Percentiles rank a stretch among this genome's conserved stretches.
Conservation (phyloP, 2,888 invertebrate species). For the Apeira syringaria region DNA sequence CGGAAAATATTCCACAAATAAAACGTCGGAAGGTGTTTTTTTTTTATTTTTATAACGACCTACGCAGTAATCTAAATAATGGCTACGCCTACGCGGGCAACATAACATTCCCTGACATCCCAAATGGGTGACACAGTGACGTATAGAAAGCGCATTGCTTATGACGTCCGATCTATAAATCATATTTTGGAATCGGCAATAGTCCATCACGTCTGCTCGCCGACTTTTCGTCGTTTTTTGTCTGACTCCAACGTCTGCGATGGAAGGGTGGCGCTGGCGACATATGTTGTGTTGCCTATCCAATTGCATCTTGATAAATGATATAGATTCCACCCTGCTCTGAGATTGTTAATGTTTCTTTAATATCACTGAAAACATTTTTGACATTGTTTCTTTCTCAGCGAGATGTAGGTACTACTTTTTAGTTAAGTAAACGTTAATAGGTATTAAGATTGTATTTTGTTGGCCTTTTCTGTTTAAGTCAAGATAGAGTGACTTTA, state of each 20-base stretch:
- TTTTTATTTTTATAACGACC: too few relatives aligned
- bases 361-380: too few relatives aligned
- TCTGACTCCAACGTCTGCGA: slow-evolving; percentile 68
- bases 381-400: too few relatives aligned
- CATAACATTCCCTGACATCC: slow-evolving; percentile 12
- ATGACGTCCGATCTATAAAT: slow-evolving; percentile 80
- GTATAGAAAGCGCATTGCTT: slow-evolving; percentile 78
- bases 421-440: too few relatives aligned
- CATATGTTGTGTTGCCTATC: slow-evolving; percentile 52
- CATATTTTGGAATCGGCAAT: slow-evolving; percentile 71
- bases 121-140: slow-evolving; percentile 61
- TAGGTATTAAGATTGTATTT: too few relatives aligned
- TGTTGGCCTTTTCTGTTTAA: too few relatives aligned
- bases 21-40: too few relatives aligned
- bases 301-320: slow-evolving; percentile 53
- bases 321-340: slow-evolving; percentile 9
- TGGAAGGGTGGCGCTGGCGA: slow-evolving; percentile 71
- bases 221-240: slow-evolving; percentile 76
- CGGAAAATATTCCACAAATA: too few relatives aligned
- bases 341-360: slow-evolving; percentile 10
- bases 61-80: neutral
- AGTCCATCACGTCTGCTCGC: slow-evolving; percentile 65
- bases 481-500: too few relatives aligned
- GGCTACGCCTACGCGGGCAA: too few relatives aligned
- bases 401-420: too few relatives aligned